phyloP scores from a whole-genome alignment of 2,888 invertebrate species.

The Lasioglossum villosulum region DNA sequence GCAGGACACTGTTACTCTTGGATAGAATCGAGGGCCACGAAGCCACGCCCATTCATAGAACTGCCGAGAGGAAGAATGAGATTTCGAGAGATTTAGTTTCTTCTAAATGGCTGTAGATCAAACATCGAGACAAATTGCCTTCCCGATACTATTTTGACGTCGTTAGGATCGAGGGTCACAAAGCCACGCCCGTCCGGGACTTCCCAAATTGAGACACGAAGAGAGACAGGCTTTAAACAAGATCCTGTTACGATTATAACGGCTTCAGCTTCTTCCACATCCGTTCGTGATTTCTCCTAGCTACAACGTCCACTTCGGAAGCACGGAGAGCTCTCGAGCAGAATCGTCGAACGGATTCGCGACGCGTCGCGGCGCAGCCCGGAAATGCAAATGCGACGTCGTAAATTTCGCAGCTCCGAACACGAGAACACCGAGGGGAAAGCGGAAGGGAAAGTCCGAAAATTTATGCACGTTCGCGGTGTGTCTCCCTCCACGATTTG shows the following conservation, averaged over 20 bases:
- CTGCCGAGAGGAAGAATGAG: no score
- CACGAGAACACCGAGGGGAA: slow-evolving; percentile 36
- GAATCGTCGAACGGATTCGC: neutral
- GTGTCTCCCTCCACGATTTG: neutral
- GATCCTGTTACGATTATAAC: neutral
- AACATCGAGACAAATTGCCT: neutral
- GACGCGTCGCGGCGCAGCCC: neutral
- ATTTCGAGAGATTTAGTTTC: no score
- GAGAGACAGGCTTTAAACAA: neutral
- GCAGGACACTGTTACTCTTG: neutral
- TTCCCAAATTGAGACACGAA: neutral
- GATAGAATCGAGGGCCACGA: neutral
- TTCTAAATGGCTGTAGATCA: no score
- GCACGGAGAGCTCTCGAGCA: neutral
- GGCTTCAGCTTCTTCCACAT: neutral
- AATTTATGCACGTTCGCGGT: slow-evolving; percentile 48
- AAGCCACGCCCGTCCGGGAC: neutral
- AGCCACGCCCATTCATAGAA: neutral
- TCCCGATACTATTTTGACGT: neutral
- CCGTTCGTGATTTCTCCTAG: neutral
- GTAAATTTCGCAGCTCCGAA: slow-evolving; percentile 43
- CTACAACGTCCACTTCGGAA: neutral
- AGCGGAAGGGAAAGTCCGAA: slow-evolving; percentile 50
- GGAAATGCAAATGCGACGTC: slow-evolving; percentile 56
- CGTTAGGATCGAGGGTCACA: neutral